These are phyloP conservation scores for Tipula unca DNA, from an alignment of 2,888 invertebrate species.

Conservation along the genomic window DNA sequence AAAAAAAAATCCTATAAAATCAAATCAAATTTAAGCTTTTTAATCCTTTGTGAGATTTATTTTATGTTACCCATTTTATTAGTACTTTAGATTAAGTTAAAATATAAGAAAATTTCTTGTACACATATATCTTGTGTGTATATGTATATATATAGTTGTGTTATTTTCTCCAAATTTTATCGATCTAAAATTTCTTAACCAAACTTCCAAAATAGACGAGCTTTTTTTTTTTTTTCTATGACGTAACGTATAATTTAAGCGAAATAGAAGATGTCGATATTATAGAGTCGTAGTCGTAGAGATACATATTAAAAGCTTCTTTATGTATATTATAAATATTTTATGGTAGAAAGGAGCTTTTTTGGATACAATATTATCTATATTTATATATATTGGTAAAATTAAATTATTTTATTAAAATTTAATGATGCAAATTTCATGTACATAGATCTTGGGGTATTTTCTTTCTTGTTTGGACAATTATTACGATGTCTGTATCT, in stretches of 20 bases:
- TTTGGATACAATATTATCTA: not conserved
- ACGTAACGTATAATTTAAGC: not conserved
- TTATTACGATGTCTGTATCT: not conserved
- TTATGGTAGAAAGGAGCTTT: not conserved
- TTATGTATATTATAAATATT: not conserved
- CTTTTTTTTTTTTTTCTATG: not conserved
- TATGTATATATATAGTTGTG: not conserved
- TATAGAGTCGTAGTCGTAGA: too few species aligned
- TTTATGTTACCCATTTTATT: conserved; percentile 14
- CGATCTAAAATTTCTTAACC: not conserved
- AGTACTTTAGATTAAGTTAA: not conserved
- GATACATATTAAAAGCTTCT: not conserved
- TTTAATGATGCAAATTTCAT: not conserved
- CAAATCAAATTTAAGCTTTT: not conserved
- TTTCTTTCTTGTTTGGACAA: not conserved
- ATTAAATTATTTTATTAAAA: not conserved
- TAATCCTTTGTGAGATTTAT: not conserved
- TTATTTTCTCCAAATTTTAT: not conserved
- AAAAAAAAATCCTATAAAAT: not conserved
- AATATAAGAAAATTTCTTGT: not conserved
- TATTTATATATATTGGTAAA: not conserved
- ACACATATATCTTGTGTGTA: too few species aligned
- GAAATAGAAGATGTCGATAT: not conserved
- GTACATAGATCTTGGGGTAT: not conserved
- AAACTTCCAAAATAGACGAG: not conserved